Conservation (phyloP, 2,797 vertebrate genomes). For the Galago senegalensis region DNA sequence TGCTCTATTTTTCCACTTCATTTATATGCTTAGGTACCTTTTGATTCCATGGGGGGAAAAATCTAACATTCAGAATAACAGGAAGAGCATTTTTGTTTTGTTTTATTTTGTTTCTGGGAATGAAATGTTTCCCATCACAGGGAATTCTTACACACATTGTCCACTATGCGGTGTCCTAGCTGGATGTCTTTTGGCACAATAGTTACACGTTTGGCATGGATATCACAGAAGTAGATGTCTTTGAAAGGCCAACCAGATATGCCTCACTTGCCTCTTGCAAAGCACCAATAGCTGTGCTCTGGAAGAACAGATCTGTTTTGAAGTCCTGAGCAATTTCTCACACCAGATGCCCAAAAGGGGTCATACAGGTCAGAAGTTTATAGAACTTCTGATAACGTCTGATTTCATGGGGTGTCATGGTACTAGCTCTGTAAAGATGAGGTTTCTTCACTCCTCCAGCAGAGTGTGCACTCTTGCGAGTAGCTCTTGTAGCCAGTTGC, state of each 20-base stretch:
- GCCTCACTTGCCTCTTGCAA: slow-evolving; percentile 84
- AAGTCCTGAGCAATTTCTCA: slow-evolving; percentile 91
- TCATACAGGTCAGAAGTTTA: not conserved
- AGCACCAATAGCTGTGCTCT: slow-evolving; percentile 90
- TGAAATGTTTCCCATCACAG: no score
- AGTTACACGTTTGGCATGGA: no score
- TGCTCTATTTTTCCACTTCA: not conserved
- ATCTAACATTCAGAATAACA: no score
- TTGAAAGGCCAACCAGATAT: not conserved
- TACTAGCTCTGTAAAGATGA: not conserved
- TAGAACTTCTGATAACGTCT: not conserved
- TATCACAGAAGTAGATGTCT: not conserved
- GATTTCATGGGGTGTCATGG: not conserved
- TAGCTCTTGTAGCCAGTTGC: not conserved
- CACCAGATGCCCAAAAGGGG: slow-evolving; percentile 89
- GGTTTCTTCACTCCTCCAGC: not conserved
- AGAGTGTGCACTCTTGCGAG: not conserved
- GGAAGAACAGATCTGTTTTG: slow-evolving; percentile 91
- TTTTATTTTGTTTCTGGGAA: no score
- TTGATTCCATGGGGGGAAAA: no score
- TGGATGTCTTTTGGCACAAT: no score
- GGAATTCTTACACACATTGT: no score
- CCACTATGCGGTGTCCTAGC: no score
- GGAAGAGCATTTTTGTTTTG: no score
- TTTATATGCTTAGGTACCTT: no score